Conservation (phyloP, 2,113 vertebrate species). For the Dasyornis broadbenti region DNA sequence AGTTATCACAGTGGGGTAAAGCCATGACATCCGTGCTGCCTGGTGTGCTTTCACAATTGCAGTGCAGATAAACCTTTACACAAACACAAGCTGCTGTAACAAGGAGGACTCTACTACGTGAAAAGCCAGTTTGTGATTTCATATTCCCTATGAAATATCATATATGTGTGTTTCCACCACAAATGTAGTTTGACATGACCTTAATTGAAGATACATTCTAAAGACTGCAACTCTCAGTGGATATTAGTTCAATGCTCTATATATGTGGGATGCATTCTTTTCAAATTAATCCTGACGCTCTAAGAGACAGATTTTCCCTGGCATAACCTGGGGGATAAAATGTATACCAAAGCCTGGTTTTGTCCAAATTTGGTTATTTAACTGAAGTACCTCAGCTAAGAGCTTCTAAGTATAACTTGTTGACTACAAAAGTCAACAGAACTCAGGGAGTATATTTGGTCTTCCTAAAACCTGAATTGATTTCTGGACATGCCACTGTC, state of each 20-base stretch:
- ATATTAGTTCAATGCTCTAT: not conserved
- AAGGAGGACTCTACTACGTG: not conserved
- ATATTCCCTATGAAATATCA: not conserved
- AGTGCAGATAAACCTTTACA: not conserved
- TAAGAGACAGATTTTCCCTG: not conserved
- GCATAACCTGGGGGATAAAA: not conserved
- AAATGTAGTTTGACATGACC: not conserved
- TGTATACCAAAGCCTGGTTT: not conserved
- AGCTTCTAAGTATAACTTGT: not conserved
- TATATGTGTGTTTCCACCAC: not conserved
- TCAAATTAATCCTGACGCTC: not conserved
- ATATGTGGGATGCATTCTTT: not conserved
- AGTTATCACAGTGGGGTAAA: not conserved
- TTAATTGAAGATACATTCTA: not conserved
- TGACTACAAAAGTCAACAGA: not conserved
- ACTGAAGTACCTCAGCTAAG: not conserved
- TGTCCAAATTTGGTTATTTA: not conserved
- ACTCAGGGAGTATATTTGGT: not conserved
- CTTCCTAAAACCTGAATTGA: not conserved
- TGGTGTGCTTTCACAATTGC: not conserved
- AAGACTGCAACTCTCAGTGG: not conserved
- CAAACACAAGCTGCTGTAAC: not conserved
- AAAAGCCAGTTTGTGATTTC: not conserved
- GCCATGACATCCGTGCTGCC: not conserved
- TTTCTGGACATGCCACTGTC: not conserved